Evolutionary conservation across 1,140 invertebrate genomes (phyloP).

Genomic region (Argopecten irradians): DNA sequence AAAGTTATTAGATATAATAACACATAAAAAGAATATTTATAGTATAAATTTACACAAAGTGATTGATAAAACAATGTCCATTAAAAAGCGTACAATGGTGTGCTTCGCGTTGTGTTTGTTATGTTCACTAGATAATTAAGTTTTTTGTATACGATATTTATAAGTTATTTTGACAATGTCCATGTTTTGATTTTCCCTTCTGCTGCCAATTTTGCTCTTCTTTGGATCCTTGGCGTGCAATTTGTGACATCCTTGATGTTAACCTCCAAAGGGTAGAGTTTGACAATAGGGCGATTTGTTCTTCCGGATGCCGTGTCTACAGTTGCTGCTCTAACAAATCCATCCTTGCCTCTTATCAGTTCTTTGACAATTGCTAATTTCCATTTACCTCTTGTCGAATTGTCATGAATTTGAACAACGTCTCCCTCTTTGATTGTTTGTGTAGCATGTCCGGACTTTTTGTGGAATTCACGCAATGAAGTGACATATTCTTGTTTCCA

Average conservation of each 20-base stretch:
- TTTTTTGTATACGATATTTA: too few relatives aligned
- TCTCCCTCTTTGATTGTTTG: conserved; percentile 32
- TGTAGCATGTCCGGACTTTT: not conserved
- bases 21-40: too few relatives aligned
- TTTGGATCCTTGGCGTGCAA: too few relatives aligned
- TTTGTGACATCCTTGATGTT: too few relatives aligned
- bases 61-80: not conserved
- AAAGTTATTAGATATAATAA: not conserved
- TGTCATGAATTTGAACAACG: conserved; percentile 32
- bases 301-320: too few relatives aligned
- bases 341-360: too few relatives aligned
- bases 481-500: not conserved
- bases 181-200: too few relatives aligned
- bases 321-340: too few relatives aligned
- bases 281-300: too few relatives aligned
- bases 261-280: too few relatives aligned
- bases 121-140: not conserved
- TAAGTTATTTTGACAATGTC: too few relatives aligned
- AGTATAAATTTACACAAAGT: not conserved
- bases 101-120: not conserved
- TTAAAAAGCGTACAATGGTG: not conserved
- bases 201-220: too few relatives aligned
- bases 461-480: not conserved
- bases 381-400: not conserved
- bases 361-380: conserved; percentile 25